Evolutionary conservation across 2,888 invertebrate species (phyloP).

Genomic region (Thecophora atra): DNA sequence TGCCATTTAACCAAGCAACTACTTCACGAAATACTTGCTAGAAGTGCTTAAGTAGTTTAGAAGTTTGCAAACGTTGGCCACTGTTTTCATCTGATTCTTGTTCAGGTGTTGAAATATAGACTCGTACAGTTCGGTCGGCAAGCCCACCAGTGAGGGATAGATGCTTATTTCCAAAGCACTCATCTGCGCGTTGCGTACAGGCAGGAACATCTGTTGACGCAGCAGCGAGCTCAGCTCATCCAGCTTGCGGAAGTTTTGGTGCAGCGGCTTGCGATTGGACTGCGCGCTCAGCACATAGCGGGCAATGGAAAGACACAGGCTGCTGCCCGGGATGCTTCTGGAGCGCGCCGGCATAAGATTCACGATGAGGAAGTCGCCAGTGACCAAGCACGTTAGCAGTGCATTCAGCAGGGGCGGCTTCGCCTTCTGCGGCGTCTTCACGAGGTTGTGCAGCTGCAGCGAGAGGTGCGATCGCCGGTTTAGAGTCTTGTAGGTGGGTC

Average conservation of each 20-base stretch:
- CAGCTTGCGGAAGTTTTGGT: slow-evolving; percentile 59
- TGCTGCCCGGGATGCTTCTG: slow-evolving; percentile 50
- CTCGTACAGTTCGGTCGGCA: slow-evolving; percentile 58
- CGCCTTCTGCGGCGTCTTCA: slow-evolving; percentile 5
- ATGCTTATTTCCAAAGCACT: slow-evolving; percentile 51
- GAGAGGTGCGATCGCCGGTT: slow-evolving; percentile 39
- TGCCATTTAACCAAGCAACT: neutral
- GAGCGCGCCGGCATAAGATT: slow-evolving; percentile 54
- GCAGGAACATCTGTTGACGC: slow-evolving; percentile 69
- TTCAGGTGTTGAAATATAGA: slow-evolving; percentile 53
- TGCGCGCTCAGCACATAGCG: slow-evolving; percentile 57
- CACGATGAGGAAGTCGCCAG: slow-evolving; percentile 59
- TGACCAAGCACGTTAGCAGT: slow-evolving; percentile 52
- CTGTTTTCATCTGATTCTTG: slow-evolving; percentile 51
- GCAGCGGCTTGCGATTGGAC: slow-evolving; percentile 50
- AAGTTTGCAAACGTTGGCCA: slow-evolving; percentile 55
- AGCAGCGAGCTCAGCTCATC: slow-evolving; percentile 68
- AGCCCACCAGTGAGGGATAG: slow-evolving; percentile 63
- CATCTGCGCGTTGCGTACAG: slow-evolving; percentile 70
- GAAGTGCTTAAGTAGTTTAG: slow-evolving; percentile 45
- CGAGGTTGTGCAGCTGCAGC: slow-evolving; percentile 46
- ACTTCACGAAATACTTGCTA: slow-evolving; percentile 38
- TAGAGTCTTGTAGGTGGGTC: slow-evolving; percentile 31
- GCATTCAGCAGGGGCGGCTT: slow-evolving; percentile 39
- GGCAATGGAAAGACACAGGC: slow-evolving; percentile 58